Evolutionary conservation across 2,113 vertebrate species (phyloP).

Genomic region (Sclerurus mexicanus): DNA sequence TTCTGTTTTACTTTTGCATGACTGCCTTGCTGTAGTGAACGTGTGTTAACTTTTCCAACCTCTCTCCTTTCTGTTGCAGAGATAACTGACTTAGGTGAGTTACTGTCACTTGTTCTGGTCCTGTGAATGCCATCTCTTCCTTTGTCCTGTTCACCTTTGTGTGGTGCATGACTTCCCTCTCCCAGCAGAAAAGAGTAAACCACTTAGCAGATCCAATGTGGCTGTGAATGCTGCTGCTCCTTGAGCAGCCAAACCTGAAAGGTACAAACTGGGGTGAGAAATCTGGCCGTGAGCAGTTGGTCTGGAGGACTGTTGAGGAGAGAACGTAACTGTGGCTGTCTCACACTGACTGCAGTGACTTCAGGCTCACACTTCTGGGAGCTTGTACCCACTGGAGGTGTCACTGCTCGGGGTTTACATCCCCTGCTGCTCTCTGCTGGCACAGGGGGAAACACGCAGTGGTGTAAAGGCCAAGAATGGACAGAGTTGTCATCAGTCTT

Average conservation of each 20-base stretch:
- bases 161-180: not conserved
- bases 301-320: not conserved
- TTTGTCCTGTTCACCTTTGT: not conserved
- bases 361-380: not conserved
- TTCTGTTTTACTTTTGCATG: not conserved
- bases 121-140: not conserved
- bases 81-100: slow-evolving; percentile 84
- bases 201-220: not conserved
- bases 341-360: not conserved
- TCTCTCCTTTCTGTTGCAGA: slow-evolving; percentile 80
- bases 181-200: not conserved
- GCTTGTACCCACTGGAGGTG: not conserved
- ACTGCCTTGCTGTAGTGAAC: slow-evolving; percentile 15
- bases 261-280: not conserved
- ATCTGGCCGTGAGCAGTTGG: not conserved
- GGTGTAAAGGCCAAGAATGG: not conserved
- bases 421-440: not conserved
- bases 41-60: slow-evolving; percentile 60
- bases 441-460: rapidly evolving
- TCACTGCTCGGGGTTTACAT: rapidly evolving
- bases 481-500: not conserved
- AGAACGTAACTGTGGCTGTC: not conserved
- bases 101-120: slow-evolving; percentile 7
- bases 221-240: not conserved
- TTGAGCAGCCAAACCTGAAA: not conserved